These are phyloP conservation scores for Cataglyphis rosenhaueri DNA, from an alignment of 2,888 invertebrate species.

Conservation along the genomic window DNA sequence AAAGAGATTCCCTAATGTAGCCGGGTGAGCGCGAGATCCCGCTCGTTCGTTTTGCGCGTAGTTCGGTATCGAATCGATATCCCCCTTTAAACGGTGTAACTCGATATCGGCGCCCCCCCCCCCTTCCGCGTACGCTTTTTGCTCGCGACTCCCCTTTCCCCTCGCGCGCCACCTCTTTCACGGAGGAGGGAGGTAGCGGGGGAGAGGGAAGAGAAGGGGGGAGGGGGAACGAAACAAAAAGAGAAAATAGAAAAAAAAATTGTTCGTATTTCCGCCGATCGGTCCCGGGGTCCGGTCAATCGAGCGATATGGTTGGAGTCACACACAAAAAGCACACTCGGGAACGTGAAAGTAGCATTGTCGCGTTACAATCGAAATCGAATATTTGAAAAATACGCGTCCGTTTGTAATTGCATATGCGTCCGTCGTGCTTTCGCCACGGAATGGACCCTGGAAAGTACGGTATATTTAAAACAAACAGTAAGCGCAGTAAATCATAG, in stretches of 20 bases:
- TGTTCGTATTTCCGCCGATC: conserved; percentile 16
- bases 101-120: neutral
- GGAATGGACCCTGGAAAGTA: neutral
- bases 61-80: conserved; percentile 41
- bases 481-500: neutral
- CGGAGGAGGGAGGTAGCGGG: too few relatives aligned
- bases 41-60: neutral
- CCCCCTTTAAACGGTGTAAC: conserved; percentile 43
- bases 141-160: neutral
- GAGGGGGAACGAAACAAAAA: neutral
- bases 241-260: conserved; percentile 13
- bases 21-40: neutral
- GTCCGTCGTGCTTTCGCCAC: neutral
- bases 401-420: conserved; percentile 36
- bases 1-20: conserved; percentile 49
- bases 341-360: conserved; percentile 41
- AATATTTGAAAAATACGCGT: conserved; percentile 47
- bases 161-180: neutral
- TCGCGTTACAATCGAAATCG: conserved; percentile 49
- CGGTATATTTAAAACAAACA: neutral
- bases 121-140: neutral
- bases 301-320: conserved; percentile 29
- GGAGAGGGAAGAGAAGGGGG: neutral
- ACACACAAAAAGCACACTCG: conserved; percentile 26
- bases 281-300: neutral